Base-by-base conservation (phyloP, 2,888 invertebrate genomes). In the Pollenia labialis region DNA sequence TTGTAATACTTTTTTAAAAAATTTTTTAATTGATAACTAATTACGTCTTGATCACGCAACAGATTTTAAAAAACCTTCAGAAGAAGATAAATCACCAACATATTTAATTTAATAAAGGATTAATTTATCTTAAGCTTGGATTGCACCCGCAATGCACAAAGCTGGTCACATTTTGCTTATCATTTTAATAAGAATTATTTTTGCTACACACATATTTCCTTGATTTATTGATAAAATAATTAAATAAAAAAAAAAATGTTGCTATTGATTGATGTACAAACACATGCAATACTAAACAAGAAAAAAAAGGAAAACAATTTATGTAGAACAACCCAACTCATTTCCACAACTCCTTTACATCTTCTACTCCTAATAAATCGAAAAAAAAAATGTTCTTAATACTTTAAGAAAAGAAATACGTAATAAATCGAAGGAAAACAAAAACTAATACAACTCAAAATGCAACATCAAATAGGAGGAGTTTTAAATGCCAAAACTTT, bases 381-480 rank as follows among this genome's bases (percentile, higher is more conserved):
- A 62, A 54, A 3, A 54, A 76, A 64, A 23, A 60, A 60, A 72
- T 54, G 18, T 60, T 74, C 46, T 68, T 60, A 74, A 79, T 72
- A 74, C 46, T 62, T 68, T 52, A 74, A 74, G 58, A 66, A 77
- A 76, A 76, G 8, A 3, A 42, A 56, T 12, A 23, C 44, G 8
- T 44, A 54, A 50, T 56, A 42, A 62, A 69, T 16, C n/a, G 12
- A 64, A 44, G 4, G 64, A 6, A 46, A 32, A 14, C 50, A 66
- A 54, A 48, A 52, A 44, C 42, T 75, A 52, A 75, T 52, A 76
- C 75, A 82, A 69, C 72, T 79, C 66, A 56, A 83, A 81, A 82
- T 80, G 77, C 84, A 87, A 89, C 88, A 87, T 87, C 88, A 85
- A 88, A 88, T 85, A 81, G 88, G 88, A 82, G 87, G 88, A 88